Evolutionary conservation across 1,140 invertebrate genomes (phyloP), one percentile per base, ranked within the genome.

Genomic region (Drosophila sulfurigaster): DNA sequence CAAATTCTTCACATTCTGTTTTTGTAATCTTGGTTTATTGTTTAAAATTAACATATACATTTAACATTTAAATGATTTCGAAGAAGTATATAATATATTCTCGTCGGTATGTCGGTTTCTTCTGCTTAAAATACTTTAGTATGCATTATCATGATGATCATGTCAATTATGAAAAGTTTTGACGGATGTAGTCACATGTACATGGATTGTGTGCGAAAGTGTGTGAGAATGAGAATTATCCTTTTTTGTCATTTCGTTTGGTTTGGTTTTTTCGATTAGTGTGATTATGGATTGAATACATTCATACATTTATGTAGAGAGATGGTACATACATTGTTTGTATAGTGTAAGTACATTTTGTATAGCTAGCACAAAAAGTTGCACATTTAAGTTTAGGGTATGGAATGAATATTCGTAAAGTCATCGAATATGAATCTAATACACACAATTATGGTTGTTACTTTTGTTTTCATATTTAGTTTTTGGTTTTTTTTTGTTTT

Each of bases 21-120:
- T 74, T 72, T 6, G 3, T 57, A 30, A 57, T 74, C 70, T 82
- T 71, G 54, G 73, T 76, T 86, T 82, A 73, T 81, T 77, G 79
- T 88, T 86, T 89, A 81, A 83, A 88, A 88, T 81, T 79, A 88
- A 89, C 81, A 78, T 79, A 82, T 87, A 88, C 78, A 72, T 88
- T 75, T 70, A 75, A 75, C 81, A 81, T 79, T 88, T 79, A 78
- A 81, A 88, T 89, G 86, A 85, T 82, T 80, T 87, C 62, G 54
- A 75, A 79, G 68, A 69, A 78, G 45, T 73, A 63, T 51, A 64
- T 49, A 67, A 59, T 77, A 68, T 62, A 58, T 73, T 77, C 45
- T 48, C 62, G 48, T 69, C 20, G 20, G 52, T 75, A 43, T 54
- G 30, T 63, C 46, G 72, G 48, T 72, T 59, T 65, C 59, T 45